Base-by-base conservation (phyloP, 2,113 vertebrate genomes). In the Candoia aspera region DNA sequence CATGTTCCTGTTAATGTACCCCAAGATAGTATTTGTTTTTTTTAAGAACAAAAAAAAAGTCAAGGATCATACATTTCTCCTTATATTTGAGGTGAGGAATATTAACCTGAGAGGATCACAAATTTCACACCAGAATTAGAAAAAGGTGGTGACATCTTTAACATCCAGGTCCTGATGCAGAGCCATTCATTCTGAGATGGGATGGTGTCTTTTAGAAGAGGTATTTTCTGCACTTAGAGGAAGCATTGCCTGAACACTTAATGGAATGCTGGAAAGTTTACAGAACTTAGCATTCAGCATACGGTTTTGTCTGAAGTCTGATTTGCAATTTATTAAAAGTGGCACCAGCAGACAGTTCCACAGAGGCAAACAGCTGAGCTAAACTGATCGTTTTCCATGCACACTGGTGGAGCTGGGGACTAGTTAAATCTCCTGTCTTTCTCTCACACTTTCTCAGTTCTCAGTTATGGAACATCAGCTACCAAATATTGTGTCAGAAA, bases 271-370 rank as follows among this genome's bases (percentile, higher is more conserved):
- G 24, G 88, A 37, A 33, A 90, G 21, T 37, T 54, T 24, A 37
- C 62, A 21, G 23, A 37, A 54, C 2, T 79, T 68, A 90, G 88
- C 64, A 54, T 33, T 73, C 11, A 53, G 88, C 68, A 89, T 24
- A 68, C 23, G 53, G 49, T 55, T 68, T 55, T 68, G 17, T 37
- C 88, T 90, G 49, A 53, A 79, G 88, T 79, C 53, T 79, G 49
- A 23, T 37, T 79, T 55, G n/a, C n/a, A 53, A 49, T 90, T 90
- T n/a, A 79, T 90, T 90, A 90, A 79, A 90, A 90, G 64, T 12
- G 64, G 54, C 88, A 90, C 64, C 21, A 55, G 21, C 88, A 55
- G 88, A 55, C 49, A 55, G 87, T 46, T 62, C 11, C 59, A 29
- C 6, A 29, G 24, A 19, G 53, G 19, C 19, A 90, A 33, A 79